Evolutionary conservation across 2,888 invertebrate species (phyloP), one percentile per base, ranked within the genome.

Genomic region (Ectropis crepuscularia): DNA sequence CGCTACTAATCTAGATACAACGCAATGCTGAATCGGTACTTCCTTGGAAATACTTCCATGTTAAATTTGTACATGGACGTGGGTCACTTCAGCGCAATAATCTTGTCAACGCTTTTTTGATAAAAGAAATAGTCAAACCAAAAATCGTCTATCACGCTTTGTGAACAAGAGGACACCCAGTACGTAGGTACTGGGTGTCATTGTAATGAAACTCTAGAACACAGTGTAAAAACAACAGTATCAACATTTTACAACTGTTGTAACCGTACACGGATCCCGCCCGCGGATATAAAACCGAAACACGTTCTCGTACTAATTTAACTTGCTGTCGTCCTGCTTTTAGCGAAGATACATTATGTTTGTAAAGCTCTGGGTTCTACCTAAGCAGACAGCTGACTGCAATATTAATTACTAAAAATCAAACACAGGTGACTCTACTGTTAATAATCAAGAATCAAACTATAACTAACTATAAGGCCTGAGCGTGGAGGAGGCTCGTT

Each of bases 261-360:
- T 71, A 72, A 70, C 71, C 63, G 72, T 72, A 72, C 72, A 81
- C 79, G 80, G 80, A 80, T 78, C 79, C 77, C 74, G 63, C 67
- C 67, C 63, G 72, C 61, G 70, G 75, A 79, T 82, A 82, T 85
- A 85, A 84, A 87, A 83, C 74, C 81, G 68, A 74, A 76, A 81
- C 86, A 87, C 86, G 86, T 83, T 81, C 80, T 77, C 75, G 76
- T 81, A 81, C 82, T 85, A 86, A 84, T 86, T 86, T 82, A 84
- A 86, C 81, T 86, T 83, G 72, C 74, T 75, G 77, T 78, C 75
- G 72, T 76, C 74, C 72, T 71, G 76, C 74, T 74, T 73, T 75
- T 72, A 70, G 73, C 76, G 71, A 71, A 74, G 70, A 74, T 74
- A 73, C 68, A 65, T 68, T 55, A 58, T 50, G 62, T 63, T 64